These are phyloP conservation scores for Nineta flava DNA, from an alignment of 2,888 invertebrate species.

Conservation along the genomic window DNA sequence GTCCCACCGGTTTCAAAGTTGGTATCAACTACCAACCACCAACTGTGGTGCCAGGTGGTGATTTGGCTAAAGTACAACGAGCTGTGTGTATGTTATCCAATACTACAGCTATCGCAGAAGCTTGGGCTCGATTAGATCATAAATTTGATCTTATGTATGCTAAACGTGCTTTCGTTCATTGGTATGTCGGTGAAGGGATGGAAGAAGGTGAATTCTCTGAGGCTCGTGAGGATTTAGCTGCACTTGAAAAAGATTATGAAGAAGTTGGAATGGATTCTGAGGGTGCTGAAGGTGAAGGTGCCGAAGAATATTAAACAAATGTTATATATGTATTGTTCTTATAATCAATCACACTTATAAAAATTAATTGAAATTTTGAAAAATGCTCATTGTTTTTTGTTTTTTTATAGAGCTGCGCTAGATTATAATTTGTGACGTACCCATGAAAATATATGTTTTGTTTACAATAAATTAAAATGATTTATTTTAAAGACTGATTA, in stretches of 20 bases:
- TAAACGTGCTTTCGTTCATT: slow-evolving; percentile 51
- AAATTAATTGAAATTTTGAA: too few species aligned
- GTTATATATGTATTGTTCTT: neutral
- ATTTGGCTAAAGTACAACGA: slow-evolving; percentile 41
- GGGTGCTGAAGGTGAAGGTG: slow-evolving; percentile 32
- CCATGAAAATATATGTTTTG: too few species aligned
- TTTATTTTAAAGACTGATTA: too few species aligned
- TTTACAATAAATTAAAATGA: too few species aligned
- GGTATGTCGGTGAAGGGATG: slow-evolving; percentile 71
- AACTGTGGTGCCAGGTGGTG: slow-evolving; percentile 32
- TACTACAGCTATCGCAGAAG: slow-evolving; percentile 50
- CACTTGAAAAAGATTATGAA: slow-evolving; percentile 52
- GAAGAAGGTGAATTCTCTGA: slow-evolving; percentile 66
- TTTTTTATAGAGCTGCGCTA: too few species aligned
- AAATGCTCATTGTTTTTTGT: too few species aligned
- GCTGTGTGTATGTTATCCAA: slow-evolving; percentile 53
- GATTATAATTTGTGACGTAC: too few species aligned
- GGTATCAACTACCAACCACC: slow-evolving; percentile 35
- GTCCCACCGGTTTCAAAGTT: slow-evolving; percentile 26
- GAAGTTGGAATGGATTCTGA: slow-evolving; percentile 49
- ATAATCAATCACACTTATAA: neutral
- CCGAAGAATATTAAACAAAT: neutral
- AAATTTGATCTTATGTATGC: slow-evolving; percentile 56
- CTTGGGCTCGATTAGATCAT: slow-evolving; percentile 48
- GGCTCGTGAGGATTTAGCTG: slow-evolving; percentile 57